Evolutionary conservation across 2,113 vertebrate species (phyloP).

Genomic region (Mandrillus leucophaeus): DNA sequence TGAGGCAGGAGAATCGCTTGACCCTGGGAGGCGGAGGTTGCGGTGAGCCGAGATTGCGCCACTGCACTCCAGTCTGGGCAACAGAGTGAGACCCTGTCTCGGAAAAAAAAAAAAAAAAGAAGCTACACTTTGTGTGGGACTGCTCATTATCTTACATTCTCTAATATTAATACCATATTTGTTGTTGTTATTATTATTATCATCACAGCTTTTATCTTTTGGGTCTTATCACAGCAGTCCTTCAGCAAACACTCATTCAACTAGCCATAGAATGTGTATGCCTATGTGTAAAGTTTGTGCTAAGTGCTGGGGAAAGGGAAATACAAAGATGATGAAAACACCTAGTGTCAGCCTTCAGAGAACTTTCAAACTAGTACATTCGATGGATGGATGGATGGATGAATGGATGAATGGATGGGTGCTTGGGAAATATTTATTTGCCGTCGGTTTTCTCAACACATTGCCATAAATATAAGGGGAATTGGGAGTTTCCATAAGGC

Average conservation of each 20-base stretch:
- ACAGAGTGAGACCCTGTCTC: too few species aligned
- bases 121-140: neutral
- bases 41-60: fast-evolving
- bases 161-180: neutral
- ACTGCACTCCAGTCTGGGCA: too few species aligned
- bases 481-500: neutral
- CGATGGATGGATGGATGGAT: neutral
- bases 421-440: neutral
- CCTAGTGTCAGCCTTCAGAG: neutral
- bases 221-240: neutral
- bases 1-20: too few species aligned
- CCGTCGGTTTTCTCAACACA: neutral
- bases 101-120: neutral
- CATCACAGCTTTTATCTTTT: neutral
- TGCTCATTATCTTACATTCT: neutral
- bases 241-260: neutral
- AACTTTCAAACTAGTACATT: neutral
- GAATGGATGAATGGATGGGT: neutral
- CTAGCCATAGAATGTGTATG: neutral
- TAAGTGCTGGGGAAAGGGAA: neutral
- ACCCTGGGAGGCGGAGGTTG: too few species aligned
- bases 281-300: neutral
- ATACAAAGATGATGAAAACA: neutral
- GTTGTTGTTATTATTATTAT: neutral
- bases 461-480: neutral